These are phyloP conservation scores for Microchrysa polita DNA, from an alignment of 2,888 invertebrate genomes.

Conservation along the genomic window DNA sequence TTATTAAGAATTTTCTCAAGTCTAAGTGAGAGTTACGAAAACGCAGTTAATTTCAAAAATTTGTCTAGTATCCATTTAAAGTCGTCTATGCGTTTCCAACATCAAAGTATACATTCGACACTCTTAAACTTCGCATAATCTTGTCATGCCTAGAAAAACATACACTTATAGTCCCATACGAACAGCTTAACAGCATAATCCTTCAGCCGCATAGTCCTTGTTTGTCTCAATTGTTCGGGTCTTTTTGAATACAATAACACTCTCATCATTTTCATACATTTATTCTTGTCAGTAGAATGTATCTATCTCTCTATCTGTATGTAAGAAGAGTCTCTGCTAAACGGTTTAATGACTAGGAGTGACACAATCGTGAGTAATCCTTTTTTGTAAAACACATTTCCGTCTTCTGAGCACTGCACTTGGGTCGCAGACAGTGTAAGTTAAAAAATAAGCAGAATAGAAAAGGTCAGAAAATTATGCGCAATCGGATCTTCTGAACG, in stretches of 20 bases:
- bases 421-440: too few species aligned
- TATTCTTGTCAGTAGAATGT: too few species aligned
- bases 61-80: too few species aligned
- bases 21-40: too few species aligned
- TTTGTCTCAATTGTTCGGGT: constrained; percentile 20
- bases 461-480: too few species aligned
- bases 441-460: too few species aligned
- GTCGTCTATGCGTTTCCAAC: too few species aligned
- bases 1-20: too few species aligned
- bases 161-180: not conserved
- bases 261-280: not conserved
- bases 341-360: not conserved
- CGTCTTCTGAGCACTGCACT: not conserved
- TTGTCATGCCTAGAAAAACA: not conserved
- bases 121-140: not conserved
- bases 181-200: not conserved
- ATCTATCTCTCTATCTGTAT: not conserved
- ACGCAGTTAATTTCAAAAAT: too few species aligned
- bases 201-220: constrained; percentile 18
- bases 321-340: not conserved
- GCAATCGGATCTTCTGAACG: too few species aligned
- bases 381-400: constrained; percentile 11
- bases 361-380: constrained; percentile 8
- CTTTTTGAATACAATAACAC: constrained; percentile 22
- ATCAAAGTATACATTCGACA: too few species aligned